Base-by-base conservation (phyloP, 2,888 invertebrate genomes). In the Siphonodentalium dalli region DNA sequence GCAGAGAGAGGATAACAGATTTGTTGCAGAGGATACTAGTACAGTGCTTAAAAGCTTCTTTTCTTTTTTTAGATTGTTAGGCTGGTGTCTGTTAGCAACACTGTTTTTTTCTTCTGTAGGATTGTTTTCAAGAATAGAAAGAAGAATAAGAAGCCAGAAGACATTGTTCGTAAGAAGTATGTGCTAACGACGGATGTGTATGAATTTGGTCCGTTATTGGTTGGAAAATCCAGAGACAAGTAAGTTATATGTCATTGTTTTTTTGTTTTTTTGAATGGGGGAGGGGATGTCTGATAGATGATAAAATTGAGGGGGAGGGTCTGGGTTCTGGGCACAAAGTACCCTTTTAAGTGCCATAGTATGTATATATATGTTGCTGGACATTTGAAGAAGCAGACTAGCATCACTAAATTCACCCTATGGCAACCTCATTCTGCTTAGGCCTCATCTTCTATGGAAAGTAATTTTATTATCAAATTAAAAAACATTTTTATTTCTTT, bases 121-220 rank as follows among this genome's bases (percentile, higher is more conserved):
- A 74, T 80, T 63, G 79, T 82, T 7, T 82, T 82, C 61, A 72
- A 74, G n/a, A 72, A 72, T 39, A 72, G 80, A 26, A 79, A 78
- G 67, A 82, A 81, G 72, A 74, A 54, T 38, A 75, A 72, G 53
- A 71, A 74, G 33, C 20, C 55, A 5, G 75, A 78, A 58, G 81
- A 82, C 58, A 81, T 82, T 49, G 72, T 81, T 4, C 70, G 77
- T 59, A 81, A 82, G 66, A 81, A 80, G 54, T 82, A 78, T 59
- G 71, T 82, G 24, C 63, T 80, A 13, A 61, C 72, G 15, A 66
- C 71, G 11, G 81, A 81, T 47, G 69, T 65, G 2, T 82, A 77
- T 67, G 80, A 82, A 56, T 82, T 82, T 75, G 82, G 82, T 13
- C 82, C 82, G 3, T 65, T 82, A 15, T 67, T 82, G n/a, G 77